Evolutionary conservation across 2,797 vertebrate genomes (phyloP).

Genomic region (Emys orbicularis): DNA sequence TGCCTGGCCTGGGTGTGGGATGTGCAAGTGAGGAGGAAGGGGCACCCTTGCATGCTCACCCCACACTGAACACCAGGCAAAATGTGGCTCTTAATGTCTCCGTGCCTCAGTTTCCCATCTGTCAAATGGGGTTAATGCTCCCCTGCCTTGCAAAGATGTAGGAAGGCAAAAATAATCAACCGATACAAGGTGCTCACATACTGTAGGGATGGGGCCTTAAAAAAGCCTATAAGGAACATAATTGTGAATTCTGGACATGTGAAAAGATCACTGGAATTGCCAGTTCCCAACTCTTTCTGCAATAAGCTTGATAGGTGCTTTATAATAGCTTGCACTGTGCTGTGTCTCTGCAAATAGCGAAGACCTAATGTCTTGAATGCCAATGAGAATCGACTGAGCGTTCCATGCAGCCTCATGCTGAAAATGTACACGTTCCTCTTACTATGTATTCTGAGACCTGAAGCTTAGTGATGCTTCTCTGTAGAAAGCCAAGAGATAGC

Average conservation of each 20-base stretch:
- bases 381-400: not conserved
- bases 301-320: not conserved
- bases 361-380: not conserved
- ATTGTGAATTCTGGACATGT: not conserved
- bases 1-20: not conserved
- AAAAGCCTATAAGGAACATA: not conserved
- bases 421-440: not conserved
- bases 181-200: not conserved
- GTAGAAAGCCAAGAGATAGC: not conserved
- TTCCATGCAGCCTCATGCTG: not conserved
- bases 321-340: not conserved
- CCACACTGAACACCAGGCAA: not conserved
- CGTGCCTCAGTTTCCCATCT: not conserved
- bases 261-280: not conserved
- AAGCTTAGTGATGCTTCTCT: not conserved
- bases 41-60: not conserved
- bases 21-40: not conserved
- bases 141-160: not conserved
- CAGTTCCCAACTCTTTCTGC: not conserved
- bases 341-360: not conserved
- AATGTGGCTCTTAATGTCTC: not conserved
- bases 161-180: not conserved
- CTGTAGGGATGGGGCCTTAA: not conserved
- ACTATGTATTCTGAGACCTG: not conserved
- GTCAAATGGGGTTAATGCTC: not conserved